phyloP scores from a whole-genome alignment of 2,113 vertebrate genomes.

The Carollia perspicillata region DNA sequence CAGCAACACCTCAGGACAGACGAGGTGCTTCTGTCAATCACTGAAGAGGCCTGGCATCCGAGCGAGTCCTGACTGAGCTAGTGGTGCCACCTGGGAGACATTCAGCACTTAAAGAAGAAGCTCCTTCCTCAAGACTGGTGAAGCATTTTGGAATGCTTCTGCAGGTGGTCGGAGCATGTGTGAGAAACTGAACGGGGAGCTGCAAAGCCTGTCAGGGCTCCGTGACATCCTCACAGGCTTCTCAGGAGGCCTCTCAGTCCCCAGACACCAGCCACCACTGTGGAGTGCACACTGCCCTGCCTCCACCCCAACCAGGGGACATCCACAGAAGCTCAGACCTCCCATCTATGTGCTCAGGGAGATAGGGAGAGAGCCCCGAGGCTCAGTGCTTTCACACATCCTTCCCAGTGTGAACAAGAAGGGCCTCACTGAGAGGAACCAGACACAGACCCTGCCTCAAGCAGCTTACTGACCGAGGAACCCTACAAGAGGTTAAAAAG shows the following conservation, averaged over 20 bases:
- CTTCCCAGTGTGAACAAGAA: background rate
- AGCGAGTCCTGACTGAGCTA: background rate
- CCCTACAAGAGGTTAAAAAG: background rate
- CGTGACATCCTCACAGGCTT: background rate
- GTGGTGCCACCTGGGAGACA: background rate
- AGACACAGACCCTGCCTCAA: background rate
- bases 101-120: background rate
- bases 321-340: background rate
- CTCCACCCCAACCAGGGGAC: background rate
- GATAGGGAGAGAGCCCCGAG: background rate
- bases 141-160: background rate
- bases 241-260: background rate
- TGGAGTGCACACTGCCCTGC: background rate
- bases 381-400: background rate
- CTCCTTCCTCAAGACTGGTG: background rate
- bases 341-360: background rate
- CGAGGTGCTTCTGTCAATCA: conserved; percentile 70
- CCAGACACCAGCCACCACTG: background rate
- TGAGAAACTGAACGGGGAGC: background rate
- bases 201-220: background rate
- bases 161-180: conserved; percentile 2
- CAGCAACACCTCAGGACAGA: conserved; percentile 61
- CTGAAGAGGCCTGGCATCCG: conserved; percentile 14
- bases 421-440: background rate
- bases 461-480: background rate